Percentiles rank a stretch among this genome's conserved stretches.
phyloP scores from a whole-genome alignment of 2,888 invertebrate genomes.

The Caenorhabditis japonica region DNA sequence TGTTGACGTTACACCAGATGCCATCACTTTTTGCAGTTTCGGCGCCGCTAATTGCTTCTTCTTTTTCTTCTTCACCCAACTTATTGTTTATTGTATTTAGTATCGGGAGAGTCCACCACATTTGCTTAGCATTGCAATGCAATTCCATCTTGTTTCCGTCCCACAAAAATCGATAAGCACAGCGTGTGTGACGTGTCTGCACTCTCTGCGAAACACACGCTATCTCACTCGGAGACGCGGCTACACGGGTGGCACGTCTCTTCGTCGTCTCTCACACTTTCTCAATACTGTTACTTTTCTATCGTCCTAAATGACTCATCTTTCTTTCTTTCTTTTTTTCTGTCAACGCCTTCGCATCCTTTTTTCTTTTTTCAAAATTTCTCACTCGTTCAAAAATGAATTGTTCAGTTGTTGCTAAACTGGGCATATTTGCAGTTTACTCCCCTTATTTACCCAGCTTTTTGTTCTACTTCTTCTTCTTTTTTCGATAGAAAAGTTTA shows the following conservation, averaged over 20 bases:
- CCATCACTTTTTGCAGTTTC: not conserved
- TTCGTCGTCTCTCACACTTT: slow-evolving; percentile 18
- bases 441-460: too few relatives aligned
- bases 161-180: slow-evolving; percentile 12
- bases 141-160: not conserved
- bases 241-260: too few relatives aligned
- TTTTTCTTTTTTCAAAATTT: not conserved
- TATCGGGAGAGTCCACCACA: too few relatives aligned
- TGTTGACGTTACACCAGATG: not conserved
- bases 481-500: too few relatives aligned
- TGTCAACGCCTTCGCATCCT: not conserved
- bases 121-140: slow-evolving; percentile 2
- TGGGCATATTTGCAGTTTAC: too few relatives aligned
- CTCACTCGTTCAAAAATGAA: not conserved
- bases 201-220: not conserved
- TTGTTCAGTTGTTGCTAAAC: too few relatives aligned
- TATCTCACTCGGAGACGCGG: too few relatives aligned
- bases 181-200: slow-evolving; percentile 1
- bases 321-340: too few relatives aligned
- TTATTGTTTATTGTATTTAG: slow-evolving; percentile 22
- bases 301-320: slow-evolving; percentile 15
- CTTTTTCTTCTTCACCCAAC: slow-evolving; percentile 11
- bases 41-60: slow-evolving; percentile 21
- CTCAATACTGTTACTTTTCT: slow-evolving; percentile 33
- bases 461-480: too few relatives aligned